Percentiles rank a stretch among this genome's conserved stretches.
Evolutionary conservation across 2,888 invertebrate genomes (phyloP).

Genomic region (Dione juno): DNA sequence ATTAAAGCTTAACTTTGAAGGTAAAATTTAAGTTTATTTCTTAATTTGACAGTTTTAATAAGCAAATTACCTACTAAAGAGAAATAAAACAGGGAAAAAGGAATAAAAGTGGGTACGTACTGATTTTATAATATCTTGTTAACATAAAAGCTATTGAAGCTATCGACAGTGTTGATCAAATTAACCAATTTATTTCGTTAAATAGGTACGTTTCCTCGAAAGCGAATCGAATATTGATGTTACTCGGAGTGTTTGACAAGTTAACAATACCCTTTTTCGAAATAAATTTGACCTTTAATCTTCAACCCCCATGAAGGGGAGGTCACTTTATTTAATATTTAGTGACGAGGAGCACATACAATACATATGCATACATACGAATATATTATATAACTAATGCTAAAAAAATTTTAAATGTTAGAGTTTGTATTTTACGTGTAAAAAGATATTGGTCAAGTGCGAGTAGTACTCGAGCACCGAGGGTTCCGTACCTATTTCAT

Average conservation of each 20-base stretch:
- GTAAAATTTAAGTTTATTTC: no score
- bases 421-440: no score
- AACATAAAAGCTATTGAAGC: not conserved
- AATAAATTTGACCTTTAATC: not conserved
- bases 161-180: not conserved
- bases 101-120: not conserved
- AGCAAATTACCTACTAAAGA: no score
- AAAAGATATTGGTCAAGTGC: no score
- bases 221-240: not conserved
- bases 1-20: no score
- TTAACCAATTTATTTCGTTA: not conserved
- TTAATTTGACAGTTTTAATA: no score
- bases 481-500: no score
- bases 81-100: no score
- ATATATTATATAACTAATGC: no score
- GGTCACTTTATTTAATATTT: not conserved
- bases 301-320: not conserved
- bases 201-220: not conserved
- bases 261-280: constrained; percentile 3
- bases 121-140: not conserved
- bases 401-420: no score
- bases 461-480: no score
- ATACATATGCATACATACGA: not conserved
- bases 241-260: not conserved
- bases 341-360: not conserved